Evolutionary conservation across 2,888 invertebrate genomes (phyloP).

Genomic region (Mechanitis messenoides): DNA sequence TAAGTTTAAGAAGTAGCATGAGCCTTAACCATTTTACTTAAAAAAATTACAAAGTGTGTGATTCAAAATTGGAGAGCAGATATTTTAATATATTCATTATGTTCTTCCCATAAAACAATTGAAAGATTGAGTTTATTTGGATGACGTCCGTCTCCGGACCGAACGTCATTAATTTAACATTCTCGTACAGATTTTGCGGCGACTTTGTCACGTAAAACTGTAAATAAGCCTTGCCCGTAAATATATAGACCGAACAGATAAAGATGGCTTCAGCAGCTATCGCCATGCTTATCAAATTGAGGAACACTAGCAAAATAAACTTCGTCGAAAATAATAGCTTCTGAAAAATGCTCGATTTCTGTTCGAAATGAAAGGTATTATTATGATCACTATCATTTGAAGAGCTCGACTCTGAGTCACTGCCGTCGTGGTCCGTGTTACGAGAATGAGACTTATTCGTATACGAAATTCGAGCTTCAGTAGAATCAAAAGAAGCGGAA

Average conservation of each 20-base stretch:
- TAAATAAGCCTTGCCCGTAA: constrained; percentile 47
- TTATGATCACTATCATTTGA: constrained; percentile 18
- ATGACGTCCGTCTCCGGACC: constrained; percentile 46
- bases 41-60: constrained; percentile 6
- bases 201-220: constrained; percentile 43
- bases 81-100: constrained; percentile 47
- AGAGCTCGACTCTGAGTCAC: constrained; percentile 26
- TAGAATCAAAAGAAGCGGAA: constrained; percentile 25
- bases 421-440: constrained; percentile 17
- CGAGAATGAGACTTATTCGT: neutral
- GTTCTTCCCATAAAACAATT: constrained; percentile 45
- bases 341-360: constrained; percentile 27
- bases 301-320: constrained; percentile 40
- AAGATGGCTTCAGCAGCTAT: constrained; percentile 46
- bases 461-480: constrained; percentile 10
- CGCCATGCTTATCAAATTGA: constrained; percentile 43
- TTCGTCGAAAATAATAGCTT: constrained; percentile 39
- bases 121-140: constrained; percentile 44
- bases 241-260: constrained; percentile 37
- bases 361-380: constrained; percentile 19
- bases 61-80: constrained; percentile 20
- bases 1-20: no score
- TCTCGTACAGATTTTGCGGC: constrained; percentile 45
- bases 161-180: constrained; percentile 40
- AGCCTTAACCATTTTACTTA: no score